phyloP scores from a whole-genome alignment of 2,113 vertebrate species.

The Ornithorhynchus anatinus region DNA sequence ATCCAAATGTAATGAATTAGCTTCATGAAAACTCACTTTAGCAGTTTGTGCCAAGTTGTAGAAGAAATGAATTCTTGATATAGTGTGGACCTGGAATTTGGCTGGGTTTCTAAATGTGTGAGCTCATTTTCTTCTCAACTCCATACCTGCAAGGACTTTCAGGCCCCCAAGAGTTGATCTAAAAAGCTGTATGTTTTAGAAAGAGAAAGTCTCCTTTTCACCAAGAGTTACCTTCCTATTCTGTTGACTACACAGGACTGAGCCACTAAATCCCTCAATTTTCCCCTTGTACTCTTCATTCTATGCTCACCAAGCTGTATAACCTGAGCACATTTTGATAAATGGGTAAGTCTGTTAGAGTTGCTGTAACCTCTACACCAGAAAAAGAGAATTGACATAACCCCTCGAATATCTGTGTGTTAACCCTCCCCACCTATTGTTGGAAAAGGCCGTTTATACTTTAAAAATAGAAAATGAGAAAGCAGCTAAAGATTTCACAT shows the following conservation, averaged over 20 bases:
- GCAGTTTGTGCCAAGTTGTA: no score
- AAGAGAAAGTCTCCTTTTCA: no score
- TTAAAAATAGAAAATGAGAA: neutral
- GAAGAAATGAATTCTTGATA: no score
- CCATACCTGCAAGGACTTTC: neutral
- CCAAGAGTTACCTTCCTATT: no score
- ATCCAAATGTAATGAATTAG: no score
- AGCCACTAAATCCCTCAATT: neutral
- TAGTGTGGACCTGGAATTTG: no score
- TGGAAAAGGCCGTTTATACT: constrained; percentile 6
- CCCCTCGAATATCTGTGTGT: constrained; percentile 26
- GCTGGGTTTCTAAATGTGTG: no score
- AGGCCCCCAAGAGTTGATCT: neutral
- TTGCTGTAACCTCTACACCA: neutral
- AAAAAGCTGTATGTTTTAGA: no score
- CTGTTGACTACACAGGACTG: no score
- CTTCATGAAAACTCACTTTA: no score
- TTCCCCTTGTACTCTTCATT: neutral
- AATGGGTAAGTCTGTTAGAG: neutral
- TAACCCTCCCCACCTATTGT: neutral
- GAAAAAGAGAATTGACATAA: constrained; percentile 25
- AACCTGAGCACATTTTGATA: neutral
- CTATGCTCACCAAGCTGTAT: neutral
- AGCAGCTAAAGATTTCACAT: neutral
- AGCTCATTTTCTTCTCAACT: no score